Evolutionary conservation across 2,888 invertebrate species (phyloP).

Genomic region (Stictocephala bisonia): DNA sequence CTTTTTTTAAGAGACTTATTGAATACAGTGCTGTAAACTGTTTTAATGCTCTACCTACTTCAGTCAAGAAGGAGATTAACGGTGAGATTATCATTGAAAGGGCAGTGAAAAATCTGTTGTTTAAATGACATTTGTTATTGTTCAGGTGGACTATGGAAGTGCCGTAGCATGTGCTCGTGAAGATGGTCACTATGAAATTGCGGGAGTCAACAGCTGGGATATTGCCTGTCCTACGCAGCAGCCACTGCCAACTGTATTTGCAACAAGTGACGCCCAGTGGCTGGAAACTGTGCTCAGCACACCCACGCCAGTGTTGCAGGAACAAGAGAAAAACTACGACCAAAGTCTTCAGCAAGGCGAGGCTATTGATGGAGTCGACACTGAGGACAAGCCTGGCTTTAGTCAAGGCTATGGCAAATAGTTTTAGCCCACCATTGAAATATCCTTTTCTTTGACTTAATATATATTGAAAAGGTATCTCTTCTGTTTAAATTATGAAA

Average conservation of each 20-base stretch:
- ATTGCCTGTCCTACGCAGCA: conserved; percentile 70
- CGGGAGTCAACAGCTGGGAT: conserved; percentile 83
- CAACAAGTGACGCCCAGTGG: conserved; percentile 66
- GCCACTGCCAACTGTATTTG: conserved; percentile 65
- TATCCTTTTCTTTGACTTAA: no score
- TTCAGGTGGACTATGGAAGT: conserved; percentile 76
- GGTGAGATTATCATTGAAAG: conserved; percentile 49
- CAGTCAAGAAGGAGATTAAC: no score
- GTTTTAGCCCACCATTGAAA: no score
- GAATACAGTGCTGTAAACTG: no score
- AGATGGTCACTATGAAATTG: conserved; percentile 75
- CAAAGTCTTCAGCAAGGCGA: conserved; percentile 49
- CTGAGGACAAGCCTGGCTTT: conserved; percentile 58
- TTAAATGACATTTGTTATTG: neutral
- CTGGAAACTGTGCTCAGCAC: conserved; percentile 63
- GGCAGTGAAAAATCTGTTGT: conserved; percentile 16
- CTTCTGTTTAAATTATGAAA: no score
- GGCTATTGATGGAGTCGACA: conserved; percentile 51
- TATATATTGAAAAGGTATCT: no score
- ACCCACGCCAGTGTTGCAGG: conserved; percentile 63
- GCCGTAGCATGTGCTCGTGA: conserved; percentile 82
- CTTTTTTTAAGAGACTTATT: no score
- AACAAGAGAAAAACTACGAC: conserved; percentile 57
- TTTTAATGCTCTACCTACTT: no score
- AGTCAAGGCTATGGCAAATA: conserved; percentile 58